Base-by-base conservation (phyloP, 2,888 invertebrate species). In the Coelogynopora nodosa region DNA sequence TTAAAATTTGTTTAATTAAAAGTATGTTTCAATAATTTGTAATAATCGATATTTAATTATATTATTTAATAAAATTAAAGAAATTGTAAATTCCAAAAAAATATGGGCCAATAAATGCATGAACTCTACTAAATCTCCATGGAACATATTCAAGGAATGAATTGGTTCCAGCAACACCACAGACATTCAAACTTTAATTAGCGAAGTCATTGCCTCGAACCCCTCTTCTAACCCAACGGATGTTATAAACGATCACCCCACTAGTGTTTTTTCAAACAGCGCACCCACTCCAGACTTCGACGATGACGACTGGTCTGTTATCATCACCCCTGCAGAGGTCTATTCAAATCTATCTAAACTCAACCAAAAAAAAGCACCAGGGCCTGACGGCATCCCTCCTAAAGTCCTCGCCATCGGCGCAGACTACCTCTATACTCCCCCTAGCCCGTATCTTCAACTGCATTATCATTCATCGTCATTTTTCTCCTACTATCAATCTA, bases 91-190 rank as follows among this genome's bases (percentile, higher is more conserved):
- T 49, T 49, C 49, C n/a, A n/a, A 49, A 49, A 74, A 74, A n/a
- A 74, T 74, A 23, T 74, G 5, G 23, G 23, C 74, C 18, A 13
- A 23, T 5, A 74, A 74, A 74, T 74, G 23, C 23, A 74, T 74
- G 74, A 74, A 74, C 74, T 74, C 74, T 74, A 23, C 74, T 74
- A 74, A 74, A 74, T 74, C 74, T 74, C 74, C 74, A 74, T 74
- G 74, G 74, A 74, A 74, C 23, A 74, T 74, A 74, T 74, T n/a
- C 74, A 74, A 74, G 74, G 23, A 74, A 74, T 74, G 5, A 49
- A 13, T 18, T 49, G 49, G 49, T 49, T 49, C 49, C 49, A 49
- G 18, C 49, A 49, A 49, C 49, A 49, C 49, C 49, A 49, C 49
- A 5, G 10, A 49, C 49, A 49, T 49, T 49, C 49, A 49, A 49